Evolutionary conservation across 2,888 invertebrate genomes (phyloP), one percentile per base, ranked within the genome.

Genomic region (Pantelozetes paolii): DNA sequence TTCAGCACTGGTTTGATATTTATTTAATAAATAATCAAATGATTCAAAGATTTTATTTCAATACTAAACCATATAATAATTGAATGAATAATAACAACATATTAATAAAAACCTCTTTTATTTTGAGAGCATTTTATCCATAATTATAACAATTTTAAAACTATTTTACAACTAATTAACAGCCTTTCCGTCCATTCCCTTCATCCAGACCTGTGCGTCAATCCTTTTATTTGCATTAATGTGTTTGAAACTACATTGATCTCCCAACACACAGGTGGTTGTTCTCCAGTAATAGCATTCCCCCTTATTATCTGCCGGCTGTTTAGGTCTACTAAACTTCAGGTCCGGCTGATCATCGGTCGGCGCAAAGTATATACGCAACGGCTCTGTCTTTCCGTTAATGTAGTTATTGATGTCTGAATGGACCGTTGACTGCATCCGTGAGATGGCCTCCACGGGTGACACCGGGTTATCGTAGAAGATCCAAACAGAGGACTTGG

Each of bases 271-370:
- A 59, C 75, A 75, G 36, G 45, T 64, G 20, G 75, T 75, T 32
- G 75, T 75, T 8, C 75, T 45, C 75, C 75, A 75, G 70, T 75
- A 75, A 57, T 75, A 75, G 40, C 75, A 75, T 59, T 75, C 75
- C 26, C 75, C 75, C 15, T 57, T 54, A n/a, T 71, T 71, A 15
- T 64, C 36, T 28, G 45, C 32, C 32, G 75, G 75, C 15, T 75
- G 71, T 40, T 75, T 75, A 8, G 75, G 75, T 30, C 75, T 36
- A 20, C 45, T 64, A 62, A 75, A 75, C 36, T 74, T 74, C 13
- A 75, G 54, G 36, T 75, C 75, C 18, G 64, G 74, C 28, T 75
- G 75, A 48, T 71, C 71, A 50, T 75, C 71, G 36, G 75, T 75
- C 23, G 75, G 74, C 9, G 75, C 75, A 42, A 75, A 75, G 30